phyloP scores from a whole-genome alignment of 1,140 invertebrate genomes.

The Drosophila murphyi region DNA sequence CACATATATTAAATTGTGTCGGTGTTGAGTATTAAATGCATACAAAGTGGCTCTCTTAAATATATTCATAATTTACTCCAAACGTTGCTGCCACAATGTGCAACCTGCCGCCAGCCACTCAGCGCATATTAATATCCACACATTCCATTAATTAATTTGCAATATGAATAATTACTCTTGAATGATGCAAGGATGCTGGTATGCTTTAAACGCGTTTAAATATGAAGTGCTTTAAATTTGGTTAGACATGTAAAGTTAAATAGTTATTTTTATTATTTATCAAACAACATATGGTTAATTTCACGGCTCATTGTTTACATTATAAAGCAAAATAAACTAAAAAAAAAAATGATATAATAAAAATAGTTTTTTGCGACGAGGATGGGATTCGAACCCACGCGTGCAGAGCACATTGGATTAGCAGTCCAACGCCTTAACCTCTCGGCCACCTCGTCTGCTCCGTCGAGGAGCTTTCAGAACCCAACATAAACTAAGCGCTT shows the following conservation, averaged over 20 bases:
- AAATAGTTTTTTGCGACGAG: slow-evolving; percentile 87
- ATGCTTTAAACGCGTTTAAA: no score
- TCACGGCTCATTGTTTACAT: slow-evolving; percentile 15
- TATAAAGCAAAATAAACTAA: background rate
- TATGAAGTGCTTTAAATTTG: no score
- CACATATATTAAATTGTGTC: slow-evolving; percentile 17
- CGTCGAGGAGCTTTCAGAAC: background rate
- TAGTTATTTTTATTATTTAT: no score
- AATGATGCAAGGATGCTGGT: no score
- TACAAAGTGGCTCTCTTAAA: slow-evolving; percentile 36
- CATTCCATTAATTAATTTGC: background rate
- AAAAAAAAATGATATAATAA: slow-evolving; percentile 1
- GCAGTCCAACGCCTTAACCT: slow-evolving; percentile 96
- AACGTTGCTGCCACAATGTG: slow-evolving; percentile 1
- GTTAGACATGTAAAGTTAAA: no score
- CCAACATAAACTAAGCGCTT: background rate
- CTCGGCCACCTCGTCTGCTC: slow-evolving; percentile 86
- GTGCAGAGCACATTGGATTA: slow-evolving; percentile 90
- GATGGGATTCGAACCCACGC: slow-evolving; percentile 96
- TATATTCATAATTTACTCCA: slow-evolving; percentile 39
- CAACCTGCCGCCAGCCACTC: background rate
- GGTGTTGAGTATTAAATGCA: slow-evolving; percentile 36
- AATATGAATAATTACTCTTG: background rate
- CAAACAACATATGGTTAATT: slow-evolving; percentile 12
- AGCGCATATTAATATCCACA: slow-evolving; percentile 6